Percentiles rank a stretch among this genome's conserved stretches.
phyloP scores from a whole-genome alignment of 2,797 vertebrate species.

The Sphenodon punctatus region DNA sequence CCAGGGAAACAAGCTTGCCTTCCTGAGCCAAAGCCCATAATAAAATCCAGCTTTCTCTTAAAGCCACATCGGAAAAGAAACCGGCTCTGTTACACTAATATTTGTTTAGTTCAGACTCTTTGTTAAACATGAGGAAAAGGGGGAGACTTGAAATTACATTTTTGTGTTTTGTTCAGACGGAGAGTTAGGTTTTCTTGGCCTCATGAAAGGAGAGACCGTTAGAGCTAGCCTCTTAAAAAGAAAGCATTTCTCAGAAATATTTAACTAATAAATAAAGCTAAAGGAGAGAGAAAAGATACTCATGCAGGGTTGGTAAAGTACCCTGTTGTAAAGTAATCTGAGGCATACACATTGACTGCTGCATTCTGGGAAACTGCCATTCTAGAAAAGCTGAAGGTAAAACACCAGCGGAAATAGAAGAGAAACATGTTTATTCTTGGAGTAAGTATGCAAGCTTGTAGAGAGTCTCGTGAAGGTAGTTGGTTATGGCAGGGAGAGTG shows the following conservation, averaged over 20 bases:
- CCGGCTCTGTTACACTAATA: background rate
- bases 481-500: background rate
- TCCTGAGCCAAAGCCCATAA: background rate
- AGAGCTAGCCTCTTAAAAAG: background rate
- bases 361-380: background rate
- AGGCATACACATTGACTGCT: no score
- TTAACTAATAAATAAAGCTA: background rate
- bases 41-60: slow-evolving; percentile 10
- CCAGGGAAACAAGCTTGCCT: background rate
- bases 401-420: no score
- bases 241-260: background rate
- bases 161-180: background rate
- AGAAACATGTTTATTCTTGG: no score
- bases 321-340: background rate
- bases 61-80: slow-evolving; percentile 13
- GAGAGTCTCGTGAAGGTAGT: no score
- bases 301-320: background rate
- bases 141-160: background rate
- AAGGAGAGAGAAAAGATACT: background rate
- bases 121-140: background rate
- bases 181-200: background rate
- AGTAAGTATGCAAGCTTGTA: no score
- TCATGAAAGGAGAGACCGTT: background rate
- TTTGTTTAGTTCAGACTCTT: background rate
- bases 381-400: no score